A percentile compares a stretch with the other conserved stretches of the same genome.
Evolutionary conservation across 2,888 invertebrate species (phyloP).

Genomic region (Toxonevra muliebris): DNA sequence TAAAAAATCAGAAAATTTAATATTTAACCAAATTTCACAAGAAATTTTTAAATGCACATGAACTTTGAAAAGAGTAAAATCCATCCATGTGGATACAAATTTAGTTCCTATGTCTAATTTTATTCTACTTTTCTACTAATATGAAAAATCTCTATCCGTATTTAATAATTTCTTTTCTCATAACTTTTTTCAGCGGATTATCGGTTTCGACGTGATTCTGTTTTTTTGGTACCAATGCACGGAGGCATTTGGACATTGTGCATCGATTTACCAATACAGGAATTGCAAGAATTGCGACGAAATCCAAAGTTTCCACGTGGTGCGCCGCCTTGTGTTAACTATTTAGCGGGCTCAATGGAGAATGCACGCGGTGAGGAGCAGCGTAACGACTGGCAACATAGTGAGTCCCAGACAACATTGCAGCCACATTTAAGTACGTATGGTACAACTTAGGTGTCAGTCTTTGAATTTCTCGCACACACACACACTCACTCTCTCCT

Average conservation of each 20-base stretch:
- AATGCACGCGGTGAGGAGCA: conserved; percentile 75
- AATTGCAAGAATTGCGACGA: conserved; percentile 69
- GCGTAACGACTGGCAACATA: conserved; percentile 82
- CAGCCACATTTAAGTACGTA: conserved; percentile 66
- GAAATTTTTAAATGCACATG: no score
- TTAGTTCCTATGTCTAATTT: no score
- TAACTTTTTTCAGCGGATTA: conserved; percentile 59
- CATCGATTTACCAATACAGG: conserved; percentile 81
- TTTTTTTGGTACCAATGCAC: conserved; percentile 86
- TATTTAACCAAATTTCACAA: no score
- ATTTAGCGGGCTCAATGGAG: conserved; percentile 76
- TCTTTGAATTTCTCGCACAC: no score
- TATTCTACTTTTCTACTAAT: no score
- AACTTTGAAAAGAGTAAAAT: no score
- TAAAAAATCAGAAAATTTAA: no score
- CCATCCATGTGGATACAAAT: no score
- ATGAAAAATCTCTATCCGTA: no score
- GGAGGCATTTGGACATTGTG: conserved; percentile 93
- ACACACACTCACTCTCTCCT: no score
- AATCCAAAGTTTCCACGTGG: conserved; percentile 61
- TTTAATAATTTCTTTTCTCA: no score
- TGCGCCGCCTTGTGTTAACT: conserved; percentile 80
- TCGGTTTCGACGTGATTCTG: conserved; percentile 65
- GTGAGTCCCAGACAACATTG: conserved; percentile 69
- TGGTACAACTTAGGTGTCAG: conserved; percentile 52